Conservation (phyloP, 2,797 vertebrate species). For the Monodelphis domestica region DNA sequence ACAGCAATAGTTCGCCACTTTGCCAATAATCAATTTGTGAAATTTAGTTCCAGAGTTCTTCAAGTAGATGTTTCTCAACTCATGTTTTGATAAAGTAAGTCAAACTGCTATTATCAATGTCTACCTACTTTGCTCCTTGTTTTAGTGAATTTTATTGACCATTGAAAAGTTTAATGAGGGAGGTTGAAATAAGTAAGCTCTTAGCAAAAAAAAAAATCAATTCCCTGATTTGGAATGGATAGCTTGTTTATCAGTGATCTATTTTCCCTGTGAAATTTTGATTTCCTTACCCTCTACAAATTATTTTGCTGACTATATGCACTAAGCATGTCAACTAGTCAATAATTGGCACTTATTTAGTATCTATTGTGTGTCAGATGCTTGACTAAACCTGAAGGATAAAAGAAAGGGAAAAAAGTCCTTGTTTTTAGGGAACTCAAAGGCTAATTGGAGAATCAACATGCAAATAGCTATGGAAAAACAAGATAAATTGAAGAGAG, state of each 20-base stretch:
- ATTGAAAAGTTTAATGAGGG: not conserved
- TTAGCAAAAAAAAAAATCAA: not conserved
- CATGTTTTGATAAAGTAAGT: too few species aligned
- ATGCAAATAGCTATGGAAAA: not conserved
- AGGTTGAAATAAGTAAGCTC: not conserved
- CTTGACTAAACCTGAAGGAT: not conserved
- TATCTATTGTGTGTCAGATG: not conserved
- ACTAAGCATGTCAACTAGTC: not conserved
- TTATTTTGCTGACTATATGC: not conserved
- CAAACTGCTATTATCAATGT: not conserved
- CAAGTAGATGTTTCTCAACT: not conserved
- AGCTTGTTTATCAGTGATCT: not conserved
- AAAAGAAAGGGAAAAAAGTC: not conserved
- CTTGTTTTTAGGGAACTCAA: not conserved
- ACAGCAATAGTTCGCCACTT: not conserved
- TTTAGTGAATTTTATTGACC: not conserved
- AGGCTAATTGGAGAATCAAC: not conserved
- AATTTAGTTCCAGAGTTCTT: not conserved
- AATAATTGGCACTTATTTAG: not conserved
- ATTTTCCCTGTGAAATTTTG: not conserved
- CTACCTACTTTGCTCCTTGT: not conserved
- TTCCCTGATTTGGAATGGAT: not conserved
- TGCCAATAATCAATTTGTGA: not conserved
- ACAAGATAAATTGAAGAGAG: not conserved
- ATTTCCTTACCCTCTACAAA: not conserved